Evolutionary conservation across 2,888 invertebrate genomes (phyloP).

Genomic region (Peribatodes rhomboidaria): DNA sequence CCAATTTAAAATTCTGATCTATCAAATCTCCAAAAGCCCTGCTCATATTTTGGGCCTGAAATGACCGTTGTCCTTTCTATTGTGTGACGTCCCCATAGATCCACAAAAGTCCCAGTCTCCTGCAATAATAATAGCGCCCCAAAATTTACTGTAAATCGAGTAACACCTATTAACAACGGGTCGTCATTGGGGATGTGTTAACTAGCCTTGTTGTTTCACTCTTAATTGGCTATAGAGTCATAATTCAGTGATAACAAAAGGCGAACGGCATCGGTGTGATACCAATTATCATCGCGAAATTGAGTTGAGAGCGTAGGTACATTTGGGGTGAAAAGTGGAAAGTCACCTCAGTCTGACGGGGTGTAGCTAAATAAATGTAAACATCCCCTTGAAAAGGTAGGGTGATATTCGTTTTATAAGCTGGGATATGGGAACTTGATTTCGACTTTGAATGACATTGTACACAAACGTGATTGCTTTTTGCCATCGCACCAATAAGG

Average conservation of each 20-base stretch:
- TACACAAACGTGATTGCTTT: slow-evolving; percentile 4
- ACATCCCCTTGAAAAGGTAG: slow-evolving; percentile 14
- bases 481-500: slow-evolving; percentile 6
- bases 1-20: neutral
- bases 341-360: slow-evolving; percentile 4
- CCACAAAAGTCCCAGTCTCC: slow-evolving; percentile 22
- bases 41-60: slow-evolving; percentile 1
- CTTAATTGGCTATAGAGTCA: slow-evolving; percentile 73
- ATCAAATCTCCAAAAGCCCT: neutral
- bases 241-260: slow-evolving; percentile 77
- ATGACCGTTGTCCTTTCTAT: slow-evolving; percentile 7
- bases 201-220: slow-evolving; percentile 60
- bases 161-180: slow-evolving; percentile 46
- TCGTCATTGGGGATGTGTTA: slow-evolving; percentile 56
- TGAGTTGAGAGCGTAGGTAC: slow-evolving; percentile 57
- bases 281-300: slow-evolving; percentile 79
- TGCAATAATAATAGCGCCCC: slow-evolving; percentile 25
- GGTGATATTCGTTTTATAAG: neutral
- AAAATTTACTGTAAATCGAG: slow-evolving; percentile 39
- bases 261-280: slow-evolving; percentile 70
- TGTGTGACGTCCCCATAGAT: slow-evolving; percentile 19
- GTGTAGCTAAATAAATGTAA: slow-evolving; percentile 21
- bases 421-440: slow-evolving; percentile 16
- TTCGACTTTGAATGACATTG: slow-evolving; percentile 5
- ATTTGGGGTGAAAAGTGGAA: slow-evolving; percentile 29